Evolutionary conservation across 2,113 vertebrate genomes (phyloP).

Genomic region (Macquaria ambigua): DNA sequence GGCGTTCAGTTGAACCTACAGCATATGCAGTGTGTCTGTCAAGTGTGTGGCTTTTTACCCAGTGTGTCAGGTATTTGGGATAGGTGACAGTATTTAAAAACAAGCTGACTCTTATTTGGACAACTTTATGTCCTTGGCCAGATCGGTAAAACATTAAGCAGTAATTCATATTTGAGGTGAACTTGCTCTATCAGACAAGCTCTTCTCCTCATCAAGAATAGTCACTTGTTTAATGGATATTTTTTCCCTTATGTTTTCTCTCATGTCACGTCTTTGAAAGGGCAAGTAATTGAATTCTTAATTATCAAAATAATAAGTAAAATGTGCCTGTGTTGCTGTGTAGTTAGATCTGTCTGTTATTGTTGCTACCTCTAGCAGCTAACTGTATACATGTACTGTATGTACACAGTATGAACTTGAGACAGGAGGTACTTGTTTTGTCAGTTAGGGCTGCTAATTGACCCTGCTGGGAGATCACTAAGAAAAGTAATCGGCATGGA

Average conservation of each 20-base stretch:
- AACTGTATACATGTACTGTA: background rate
- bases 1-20: background rate
- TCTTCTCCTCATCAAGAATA: background rate
- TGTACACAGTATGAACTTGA: background rate
- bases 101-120: too few species aligned
- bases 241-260: too few species aligned
- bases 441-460: conserved; percentile 15
- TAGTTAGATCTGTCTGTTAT: background rate
- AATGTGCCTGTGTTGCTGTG: background rate
- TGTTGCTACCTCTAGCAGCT: too few species aligned
- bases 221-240: background rate
- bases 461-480: conserved; percentile 11
- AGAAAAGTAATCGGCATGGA: background rate
- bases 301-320: background rate
- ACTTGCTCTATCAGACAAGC: background rate
- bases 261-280: background rate
- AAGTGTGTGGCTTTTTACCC: background rate
- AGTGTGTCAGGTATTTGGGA: too few species aligned
- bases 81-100: too few species aligned
- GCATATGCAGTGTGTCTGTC: background rate
- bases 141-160: fast-evolving
- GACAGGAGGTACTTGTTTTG: background rate
- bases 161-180: background rate
- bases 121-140: background rate
- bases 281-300: too few species aligned